Evolutionary conservation across 2,797 vertebrate species (phyloP).

Genomic region (Podargus strigoides): DNA sequence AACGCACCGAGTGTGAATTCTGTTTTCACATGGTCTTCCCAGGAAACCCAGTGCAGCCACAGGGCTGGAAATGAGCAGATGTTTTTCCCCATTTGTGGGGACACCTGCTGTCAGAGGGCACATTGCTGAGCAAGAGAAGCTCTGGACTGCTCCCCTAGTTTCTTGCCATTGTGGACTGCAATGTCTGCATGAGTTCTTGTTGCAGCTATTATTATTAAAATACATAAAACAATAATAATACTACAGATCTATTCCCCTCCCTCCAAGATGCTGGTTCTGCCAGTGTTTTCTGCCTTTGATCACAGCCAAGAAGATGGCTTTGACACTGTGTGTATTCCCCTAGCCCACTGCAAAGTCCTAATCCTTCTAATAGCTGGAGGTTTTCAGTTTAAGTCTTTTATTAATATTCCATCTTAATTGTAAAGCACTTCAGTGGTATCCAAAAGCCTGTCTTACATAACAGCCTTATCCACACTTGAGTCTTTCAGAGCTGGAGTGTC

Average conservation of each 20-base stretch:
- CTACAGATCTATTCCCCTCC: neutral
- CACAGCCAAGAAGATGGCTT: constrained; percentile 2
- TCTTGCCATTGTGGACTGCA: neutral
- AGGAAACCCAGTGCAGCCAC: neutral
- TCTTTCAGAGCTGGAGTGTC: constrained; percentile 36
- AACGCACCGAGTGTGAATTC: neutral
- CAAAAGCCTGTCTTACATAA: constrained; percentile 57
- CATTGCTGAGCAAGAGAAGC: neutral
- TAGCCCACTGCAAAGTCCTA: constrained; percentile 11
- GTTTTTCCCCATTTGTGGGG: neutral
- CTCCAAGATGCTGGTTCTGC: neutral
- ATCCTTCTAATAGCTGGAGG: constrained; percentile 63
- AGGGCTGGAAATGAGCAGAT: neutral
- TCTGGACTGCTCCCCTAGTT: neutral
- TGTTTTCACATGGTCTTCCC: neutral
- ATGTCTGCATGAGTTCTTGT: neutral
- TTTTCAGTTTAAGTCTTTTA: constrained; percentile 53
- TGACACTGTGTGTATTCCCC: neutral
- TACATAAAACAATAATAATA: too few relatives aligned
- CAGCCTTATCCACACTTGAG: constrained; percentile 46
- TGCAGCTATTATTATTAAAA: neutral
- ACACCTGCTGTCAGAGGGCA: neutral
- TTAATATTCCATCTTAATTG: constrained; percentile 68
- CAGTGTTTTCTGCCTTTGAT: constrained; percentile 31
- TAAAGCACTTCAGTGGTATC: constrained; percentile 51